Evolutionary conservation across 2,797 vertebrate species (phyloP).

Genomic region (Spinus pinus): DNA sequence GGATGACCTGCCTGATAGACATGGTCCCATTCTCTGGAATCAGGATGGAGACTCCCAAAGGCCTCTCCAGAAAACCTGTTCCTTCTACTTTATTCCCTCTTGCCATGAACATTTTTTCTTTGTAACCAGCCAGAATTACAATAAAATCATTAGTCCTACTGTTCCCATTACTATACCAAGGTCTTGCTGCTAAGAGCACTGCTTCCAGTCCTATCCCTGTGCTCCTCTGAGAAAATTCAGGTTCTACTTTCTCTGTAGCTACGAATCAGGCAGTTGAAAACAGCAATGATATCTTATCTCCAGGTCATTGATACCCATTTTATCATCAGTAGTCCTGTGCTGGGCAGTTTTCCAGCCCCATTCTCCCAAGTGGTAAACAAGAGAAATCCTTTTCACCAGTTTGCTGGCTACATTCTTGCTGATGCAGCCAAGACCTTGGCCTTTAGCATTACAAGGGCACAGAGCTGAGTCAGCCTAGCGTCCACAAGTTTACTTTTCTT

Average conservation of each 20-base stretch:
- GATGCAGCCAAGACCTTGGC: neutral
- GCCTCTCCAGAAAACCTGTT: neutral
- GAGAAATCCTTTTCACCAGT: neutral
- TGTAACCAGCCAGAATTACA: neutral
- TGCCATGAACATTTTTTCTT: neutral
- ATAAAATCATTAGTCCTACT: neutral
- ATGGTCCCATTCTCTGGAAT: neutral
- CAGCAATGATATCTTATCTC: neutral
- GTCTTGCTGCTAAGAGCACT: neutral
- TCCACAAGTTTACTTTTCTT: neutral
- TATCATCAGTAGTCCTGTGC: neutral
- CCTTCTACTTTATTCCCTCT: neutral
- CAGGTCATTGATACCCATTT: neutral
- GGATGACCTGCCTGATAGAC: fast-evolving
- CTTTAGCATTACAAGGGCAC: neutral
- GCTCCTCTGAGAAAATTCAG: neutral
- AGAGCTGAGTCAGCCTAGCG: neutral
- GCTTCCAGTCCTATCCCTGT: neutral
- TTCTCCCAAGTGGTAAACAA: neutral
- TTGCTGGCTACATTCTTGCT: neutral
- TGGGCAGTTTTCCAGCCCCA: neutral
- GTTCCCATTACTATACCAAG: neutral
- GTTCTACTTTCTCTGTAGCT: neutral
- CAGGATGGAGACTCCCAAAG: neutral
- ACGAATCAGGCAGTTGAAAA: neutral